A percentile compares a stretch with the other conserved stretches of the same genome.
Conservation (phyloP, 2,888 invertebrate genomes). For the Alviniconcha strummeri region DNA sequence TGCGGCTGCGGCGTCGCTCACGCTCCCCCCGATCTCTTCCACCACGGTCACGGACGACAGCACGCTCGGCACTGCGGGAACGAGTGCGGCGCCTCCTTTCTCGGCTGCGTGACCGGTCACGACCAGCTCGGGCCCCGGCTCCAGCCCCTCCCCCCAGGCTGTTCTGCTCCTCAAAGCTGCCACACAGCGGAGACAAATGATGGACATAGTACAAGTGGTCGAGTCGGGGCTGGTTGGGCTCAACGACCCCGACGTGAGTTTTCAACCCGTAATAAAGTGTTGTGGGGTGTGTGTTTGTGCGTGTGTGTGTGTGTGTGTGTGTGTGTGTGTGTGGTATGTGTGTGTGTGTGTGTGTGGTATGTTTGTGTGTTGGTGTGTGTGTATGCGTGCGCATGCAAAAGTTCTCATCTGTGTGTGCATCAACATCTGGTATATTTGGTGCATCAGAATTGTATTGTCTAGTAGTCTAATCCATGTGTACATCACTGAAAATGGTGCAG, state of each 20-base stretch:
- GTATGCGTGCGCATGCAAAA: neutral
- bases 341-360: neutral
- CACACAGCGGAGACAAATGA: neutral
- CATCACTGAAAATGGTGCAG: too few species aligned
- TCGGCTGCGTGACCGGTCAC: slow-evolving; percentile 46
- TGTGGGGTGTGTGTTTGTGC: neutral
- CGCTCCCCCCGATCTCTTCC: slow-evolving; percentile 46
- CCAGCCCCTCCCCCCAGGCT: neutral
- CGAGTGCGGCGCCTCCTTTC: slow-evolving; percentile 43
- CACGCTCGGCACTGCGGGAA: slow-evolving; percentile 48
- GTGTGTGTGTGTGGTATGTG: slow-evolving; percentile 1
- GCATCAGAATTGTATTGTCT: too few species aligned
- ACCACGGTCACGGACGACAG: slow-evolving; percentile 6
- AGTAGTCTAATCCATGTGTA: too few species aligned
- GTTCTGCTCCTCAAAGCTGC: slow-evolving; percentile 20
- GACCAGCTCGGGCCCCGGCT: slow-evolving; percentile 37
- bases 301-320: slow-evolving; percentile 3
- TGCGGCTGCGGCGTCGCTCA: slow-evolving; percentile 47
- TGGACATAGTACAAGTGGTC: slow-evolving; percentile 10
- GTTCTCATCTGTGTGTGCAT: too few species aligned
- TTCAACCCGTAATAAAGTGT: neutral
- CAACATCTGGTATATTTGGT: too few species aligned
- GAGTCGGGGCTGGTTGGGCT: slow-evolving; percentile 9
- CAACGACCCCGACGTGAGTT: slow-evolving; percentile 27
- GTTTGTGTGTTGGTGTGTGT: neutral